Evolutionary conservation across 1,140 invertebrate species (phyloP).

Genomic region (Drosophila baimaii): DNA sequence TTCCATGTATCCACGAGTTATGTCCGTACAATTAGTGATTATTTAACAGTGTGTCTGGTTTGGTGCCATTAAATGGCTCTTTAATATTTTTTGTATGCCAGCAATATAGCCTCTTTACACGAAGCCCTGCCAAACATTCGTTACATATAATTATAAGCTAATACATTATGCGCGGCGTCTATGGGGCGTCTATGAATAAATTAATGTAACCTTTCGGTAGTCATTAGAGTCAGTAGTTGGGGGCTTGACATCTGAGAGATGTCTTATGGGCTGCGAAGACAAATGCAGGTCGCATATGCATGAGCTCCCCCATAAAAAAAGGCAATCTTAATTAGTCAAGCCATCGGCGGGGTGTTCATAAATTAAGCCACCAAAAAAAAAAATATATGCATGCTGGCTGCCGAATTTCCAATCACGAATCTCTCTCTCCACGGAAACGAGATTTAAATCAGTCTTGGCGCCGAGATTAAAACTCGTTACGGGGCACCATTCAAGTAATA

Average conservation of each 20-base stretch:
- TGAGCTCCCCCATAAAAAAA: conserved; percentile 1
- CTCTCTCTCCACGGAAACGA: conserved; percentile 1
- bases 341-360: conserved; percentile 7
- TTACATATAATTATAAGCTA: conserved; percentile 9
- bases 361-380: conserved; percentile 29
- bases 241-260: conserved; percentile 6
- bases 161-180: conserved; percentile 8
- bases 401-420: conserved; percentile 8
- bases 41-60: neutral
- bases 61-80: neutral
- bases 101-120: neutral
- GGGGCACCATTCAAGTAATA: conserved; percentile 13
- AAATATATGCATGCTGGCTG: conserved; percentile 3
- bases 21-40: conserved; percentile 6
- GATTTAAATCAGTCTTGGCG: neutral
- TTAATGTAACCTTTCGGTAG: conserved; percentile 10
- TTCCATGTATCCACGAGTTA: neutral
- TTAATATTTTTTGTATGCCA: conserved; percentile 2
- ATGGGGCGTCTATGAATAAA: conserved; percentile 2
- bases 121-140: neutral
- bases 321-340: conserved; percentile 26
- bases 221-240: conserved; percentile 3
- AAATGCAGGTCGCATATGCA: conserved; percentile 20
- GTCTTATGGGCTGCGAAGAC: neutral
- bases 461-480: conserved; percentile 28